Conservation (phyloP, 2,113 vertebrate genomes). For the Merops nubicus region DNA sequence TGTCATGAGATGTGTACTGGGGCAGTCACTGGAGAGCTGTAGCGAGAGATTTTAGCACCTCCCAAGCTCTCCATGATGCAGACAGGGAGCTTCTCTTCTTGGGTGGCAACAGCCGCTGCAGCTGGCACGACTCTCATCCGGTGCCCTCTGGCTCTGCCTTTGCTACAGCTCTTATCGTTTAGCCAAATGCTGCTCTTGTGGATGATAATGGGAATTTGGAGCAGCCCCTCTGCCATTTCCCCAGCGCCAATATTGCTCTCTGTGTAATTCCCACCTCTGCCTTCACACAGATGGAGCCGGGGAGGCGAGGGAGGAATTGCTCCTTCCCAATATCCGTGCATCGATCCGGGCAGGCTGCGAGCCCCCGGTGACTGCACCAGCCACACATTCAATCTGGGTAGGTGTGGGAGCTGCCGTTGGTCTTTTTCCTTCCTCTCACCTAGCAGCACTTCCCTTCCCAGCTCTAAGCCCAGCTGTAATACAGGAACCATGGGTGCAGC, state of each 20-base stretch:
- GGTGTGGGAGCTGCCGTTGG: background rate
- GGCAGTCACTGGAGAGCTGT: accelerated
- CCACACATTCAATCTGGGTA: background rate
- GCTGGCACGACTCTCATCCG: background rate
- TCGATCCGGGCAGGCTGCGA: background rate
- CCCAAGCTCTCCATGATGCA: background rate
- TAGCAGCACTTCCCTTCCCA: background rate
- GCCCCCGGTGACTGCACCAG: background rate
- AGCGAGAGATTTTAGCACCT: background rate
- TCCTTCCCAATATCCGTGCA: background rate
- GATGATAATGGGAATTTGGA: background rate
- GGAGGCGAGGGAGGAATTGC: background rate
- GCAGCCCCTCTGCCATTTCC: background rate
- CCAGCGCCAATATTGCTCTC: background rate
- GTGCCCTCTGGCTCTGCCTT: conserved; percentile 11
- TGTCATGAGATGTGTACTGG: background rate
- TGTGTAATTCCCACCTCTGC: background rate
- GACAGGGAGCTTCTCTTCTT: background rate
- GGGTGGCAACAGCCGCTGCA: background rate
- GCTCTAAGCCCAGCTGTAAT: background rate
- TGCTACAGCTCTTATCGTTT: background rate
- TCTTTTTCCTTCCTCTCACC: background rate
- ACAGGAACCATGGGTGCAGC: background rate
- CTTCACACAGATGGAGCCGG: background rate
- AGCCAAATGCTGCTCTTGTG: background rate